Conservation (phyloP, 1,140 invertebrate species). For the Drosophila azteca region DNA sequence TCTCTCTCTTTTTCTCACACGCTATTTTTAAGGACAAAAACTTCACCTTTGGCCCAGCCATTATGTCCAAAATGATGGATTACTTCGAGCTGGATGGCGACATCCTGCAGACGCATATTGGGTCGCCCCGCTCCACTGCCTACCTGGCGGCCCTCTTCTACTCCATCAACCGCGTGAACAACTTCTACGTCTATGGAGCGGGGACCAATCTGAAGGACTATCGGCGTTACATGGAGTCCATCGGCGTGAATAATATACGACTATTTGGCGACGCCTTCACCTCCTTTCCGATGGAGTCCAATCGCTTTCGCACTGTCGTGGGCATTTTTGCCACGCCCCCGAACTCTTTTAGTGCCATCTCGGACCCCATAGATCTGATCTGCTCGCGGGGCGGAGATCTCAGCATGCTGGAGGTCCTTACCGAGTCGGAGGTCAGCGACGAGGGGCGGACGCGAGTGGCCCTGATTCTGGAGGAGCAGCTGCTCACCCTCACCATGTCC, state of each 20-base stretch:
- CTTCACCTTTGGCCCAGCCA: conserved; percentile 89
- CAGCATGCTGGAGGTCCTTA: conserved; percentile 87
- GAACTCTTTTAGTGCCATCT: conserved; percentile 90
- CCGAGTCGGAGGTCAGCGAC: conserved; percentile 87
- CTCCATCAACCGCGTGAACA: conserved; percentile 86
- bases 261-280: conserved; percentile 87
- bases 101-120: conserved; percentile 90
- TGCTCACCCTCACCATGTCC: conserved; percentile 86
- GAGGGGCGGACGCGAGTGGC: conserved; percentile 86
- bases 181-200: conserved; percentile 86
- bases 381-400: conserved; percentile 88
- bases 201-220: conserved; percentile 85
- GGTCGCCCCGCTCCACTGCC: conserved; percentile 89
- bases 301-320: conserved; percentile 88
- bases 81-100: conserved; percentile 86
- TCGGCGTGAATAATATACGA: conserved; percentile 85
- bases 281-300: conserved; percentile 85
- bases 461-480: conserved; percentile 87
- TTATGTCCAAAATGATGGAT: conserved; percentile 87
- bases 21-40: conserved; percentile 87
- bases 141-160: conserved; percentile 89
- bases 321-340: conserved; percentile 90
- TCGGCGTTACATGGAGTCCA: conserved; percentile 84
- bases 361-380: conserved; percentile 89
- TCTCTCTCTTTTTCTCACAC: not conserved